Conservation (phyloP, 2,113 vertebrate species). For the Halichoeres trimaculatus region DNA sequence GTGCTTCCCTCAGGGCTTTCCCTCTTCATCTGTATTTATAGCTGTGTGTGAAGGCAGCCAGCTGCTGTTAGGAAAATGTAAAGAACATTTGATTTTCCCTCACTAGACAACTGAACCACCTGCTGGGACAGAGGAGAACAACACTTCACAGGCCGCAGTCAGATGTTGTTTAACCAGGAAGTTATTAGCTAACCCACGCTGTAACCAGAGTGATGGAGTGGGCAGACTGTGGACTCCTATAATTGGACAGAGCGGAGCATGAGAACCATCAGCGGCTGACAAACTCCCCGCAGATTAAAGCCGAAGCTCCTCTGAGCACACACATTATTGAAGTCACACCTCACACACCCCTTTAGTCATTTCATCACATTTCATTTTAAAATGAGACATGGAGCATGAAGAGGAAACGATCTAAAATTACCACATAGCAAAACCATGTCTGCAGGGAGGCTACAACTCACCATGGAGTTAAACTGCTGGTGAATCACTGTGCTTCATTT, state of each 20-base stretch:
- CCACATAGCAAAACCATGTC: slow-evolving; percentile 27
- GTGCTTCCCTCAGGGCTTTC: too few species aligned
- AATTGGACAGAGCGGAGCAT: slow-evolving; percentile 35
- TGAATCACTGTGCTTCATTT: background rate
- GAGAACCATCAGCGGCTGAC: slow-evolving; percentile 2
- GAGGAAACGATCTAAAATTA: slow-evolving; percentile 41
- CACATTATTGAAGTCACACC: slow-evolving; percentile 46
- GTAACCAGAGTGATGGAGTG: slow-evolving; percentile 39
- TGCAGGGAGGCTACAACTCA: slow-evolving; percentile 16
- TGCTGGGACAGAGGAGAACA: background rate
- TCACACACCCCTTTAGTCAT: slow-evolving; percentile 22
- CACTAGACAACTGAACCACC: slow-evolving; percentile 24
- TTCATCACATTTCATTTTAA: slow-evolving; percentile 45
- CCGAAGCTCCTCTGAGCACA: slow-evolving; percentile 14
- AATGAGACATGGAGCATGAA: slow-evolving; percentile 30
- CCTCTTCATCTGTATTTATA: background rate
- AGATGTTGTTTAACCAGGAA: slow-evolving; percentile 28
- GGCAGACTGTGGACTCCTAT: slow-evolving; percentile 13
- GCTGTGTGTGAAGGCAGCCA: too few species aligned
- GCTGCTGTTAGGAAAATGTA: background rate
- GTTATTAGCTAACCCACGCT: slow-evolving; percentile 13
- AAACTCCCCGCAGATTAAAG: slow-evolving; percentile 31
- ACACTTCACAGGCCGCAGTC: slow-evolving; percentile 6
- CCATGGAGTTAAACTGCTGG: slow-evolving; percentile 29
- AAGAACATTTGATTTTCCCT: slow-evolving; percentile 39